Conservation (phyloP, 2,113 vertebrate species). For the Hoplias malabaricus region DNA sequence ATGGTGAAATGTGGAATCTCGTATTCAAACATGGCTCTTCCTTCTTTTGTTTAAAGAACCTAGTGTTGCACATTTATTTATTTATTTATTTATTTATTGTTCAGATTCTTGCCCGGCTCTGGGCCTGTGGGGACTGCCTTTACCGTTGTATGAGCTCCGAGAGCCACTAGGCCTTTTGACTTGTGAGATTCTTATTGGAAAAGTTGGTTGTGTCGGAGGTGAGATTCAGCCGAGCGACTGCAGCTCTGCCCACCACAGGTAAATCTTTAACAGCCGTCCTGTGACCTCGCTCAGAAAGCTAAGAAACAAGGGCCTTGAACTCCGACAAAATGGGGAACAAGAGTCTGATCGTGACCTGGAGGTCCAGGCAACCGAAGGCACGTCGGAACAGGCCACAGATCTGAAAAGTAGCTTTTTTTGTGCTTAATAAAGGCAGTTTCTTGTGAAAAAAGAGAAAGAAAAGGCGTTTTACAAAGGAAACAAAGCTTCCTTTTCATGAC, state of each 20-base stretch:
- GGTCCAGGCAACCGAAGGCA: not conserved
- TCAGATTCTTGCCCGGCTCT: too few species aligned
- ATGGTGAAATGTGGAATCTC: too few species aligned
- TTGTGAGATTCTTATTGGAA: not conserved
- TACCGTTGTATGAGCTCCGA: not conserved
- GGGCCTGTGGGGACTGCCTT: not conserved
- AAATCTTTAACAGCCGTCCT: slow-evolving; percentile 34
- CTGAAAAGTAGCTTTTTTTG: not conserved
- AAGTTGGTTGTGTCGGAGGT: not conserved
- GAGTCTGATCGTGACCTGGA: not conserved
- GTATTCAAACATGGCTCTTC: too few species aligned
- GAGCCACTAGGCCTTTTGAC: not conserved
- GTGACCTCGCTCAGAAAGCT: slow-evolving; percentile 1
- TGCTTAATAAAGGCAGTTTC: not conserved
- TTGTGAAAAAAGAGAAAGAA: not conserved
- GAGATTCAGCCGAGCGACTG: not conserved
- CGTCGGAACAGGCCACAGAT: not conserved
- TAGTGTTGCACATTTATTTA: too few species aligned
- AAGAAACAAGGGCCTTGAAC: slow-evolving; percentile 17
- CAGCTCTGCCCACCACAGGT: slow-evolving; percentile 7
- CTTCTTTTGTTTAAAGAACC: too few species aligned
- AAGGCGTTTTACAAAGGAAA: slow-evolving; percentile 67
- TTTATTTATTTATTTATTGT: too few species aligned
- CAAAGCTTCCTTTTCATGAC: slow-evolving; percentile 69
- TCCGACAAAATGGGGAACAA: not conserved